Evolutionary conservation across 2,113 vertebrate species (phyloP).

Genomic region (Caloenas nicobarica): DNA sequence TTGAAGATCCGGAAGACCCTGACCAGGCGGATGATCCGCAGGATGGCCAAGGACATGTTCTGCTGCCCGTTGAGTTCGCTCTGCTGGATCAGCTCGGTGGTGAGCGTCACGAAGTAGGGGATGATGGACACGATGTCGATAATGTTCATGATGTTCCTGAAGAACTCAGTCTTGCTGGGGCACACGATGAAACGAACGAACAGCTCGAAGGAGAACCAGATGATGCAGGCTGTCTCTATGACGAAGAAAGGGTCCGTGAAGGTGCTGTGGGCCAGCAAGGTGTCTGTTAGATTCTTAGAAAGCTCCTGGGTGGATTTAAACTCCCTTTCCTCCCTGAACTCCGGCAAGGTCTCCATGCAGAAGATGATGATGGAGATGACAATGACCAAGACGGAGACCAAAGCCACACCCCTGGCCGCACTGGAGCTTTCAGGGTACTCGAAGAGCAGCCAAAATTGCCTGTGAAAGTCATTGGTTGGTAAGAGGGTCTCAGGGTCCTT

Average conservation of each 20-base stretch:
- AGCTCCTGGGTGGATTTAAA: slow-evolving; percentile 60
- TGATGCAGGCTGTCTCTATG: slow-evolving; percentile 91
- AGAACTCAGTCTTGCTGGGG: slow-evolving; percentile 93
- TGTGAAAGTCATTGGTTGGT: slow-evolving; percentile 85
- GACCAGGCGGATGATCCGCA: slow-evolving; percentile 93
- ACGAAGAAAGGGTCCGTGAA: slow-evolving; percentile 95
- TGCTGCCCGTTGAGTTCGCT: slow-evolving; percentile 85
- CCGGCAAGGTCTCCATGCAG: slow-evolving; percentile 94
- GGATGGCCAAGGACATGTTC: slow-evolving; percentile 94
- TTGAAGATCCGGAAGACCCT: slow-evolving; percentile 98
- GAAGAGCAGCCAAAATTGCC: slow-evolving; percentile 95
- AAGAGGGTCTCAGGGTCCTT: slow-evolving; percentile 89
- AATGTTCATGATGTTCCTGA: slow-evolving; percentile 95
- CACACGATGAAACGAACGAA: slow-evolving; percentile 87
- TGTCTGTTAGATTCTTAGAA: slow-evolving; percentile 53
- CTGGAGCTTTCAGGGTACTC: slow-evolving; percentile 96
- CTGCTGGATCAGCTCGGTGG: slow-evolving; percentile 86
- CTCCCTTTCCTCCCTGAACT: slow-evolving; percentile 89
- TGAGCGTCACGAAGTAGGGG: slow-evolving; percentile 92
- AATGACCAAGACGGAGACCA: slow-evolving; percentile 92
- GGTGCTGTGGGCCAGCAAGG: slow-evolving; percentile 68
- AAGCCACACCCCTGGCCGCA: slow-evolving; percentile 88
- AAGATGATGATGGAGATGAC: slow-evolving; percentile 97
- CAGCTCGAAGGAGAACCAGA: slow-evolving; percentile 96
- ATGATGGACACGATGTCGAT: slow-evolving; percentile 96